Base-by-base conservation (phyloP, 2,888 invertebrate species). In the Hirtodrosophila duncani region DNA sequence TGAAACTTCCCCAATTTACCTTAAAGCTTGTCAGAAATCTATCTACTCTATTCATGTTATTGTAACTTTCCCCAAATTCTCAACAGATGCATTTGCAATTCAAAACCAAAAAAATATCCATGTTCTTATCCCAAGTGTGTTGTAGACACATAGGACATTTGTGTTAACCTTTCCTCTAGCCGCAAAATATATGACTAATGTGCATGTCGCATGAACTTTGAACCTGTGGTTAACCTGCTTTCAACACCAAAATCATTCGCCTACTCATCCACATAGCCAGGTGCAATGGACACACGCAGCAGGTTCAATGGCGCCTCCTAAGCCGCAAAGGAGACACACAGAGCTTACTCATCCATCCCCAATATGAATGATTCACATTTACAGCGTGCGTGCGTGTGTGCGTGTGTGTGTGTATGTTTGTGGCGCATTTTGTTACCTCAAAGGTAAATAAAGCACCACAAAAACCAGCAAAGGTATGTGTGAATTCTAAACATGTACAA, bases 321-420 rank as follows among this genome's bases (percentile, higher is more conserved):
- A 42, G 42, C 55, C 53, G 38, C 49, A 63, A 56, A 42, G 37
- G 66, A n/a, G n/a, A n/a, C n/a, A n/a, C n/a, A n/a, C n/a, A n/a
- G n/a, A n/a, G n/a, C 69, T 69, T 69, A 66, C 53, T 67, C 70
- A 68, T 52, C 38, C 29, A 52, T 17, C 9, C 39, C 31, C 23
- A 48, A 43, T 29, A 31, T 31, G 50, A 20, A 39, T 63, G 62
- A 63, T 45, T 61, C 61, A 61, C 38, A 38, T 17, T 8, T n/a
- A n/a, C n/a, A n/a, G n/a, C n/a, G n/a, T n/a, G n/a, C n/a, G 45
- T 43, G 41, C 23, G 30, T 37, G 41, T 14, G 36, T 3, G 14
- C 13, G 26, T 3, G 13, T 2, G 3, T 10, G 18, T 14, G 7
- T 20, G 20, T 3, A 8, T n/a, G 27, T 24, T 26, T 33, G 6